phyloP scores from a whole-genome alignment of 92 coral and sea anemone species.

The Micromussa lordhowensis region DNA sequence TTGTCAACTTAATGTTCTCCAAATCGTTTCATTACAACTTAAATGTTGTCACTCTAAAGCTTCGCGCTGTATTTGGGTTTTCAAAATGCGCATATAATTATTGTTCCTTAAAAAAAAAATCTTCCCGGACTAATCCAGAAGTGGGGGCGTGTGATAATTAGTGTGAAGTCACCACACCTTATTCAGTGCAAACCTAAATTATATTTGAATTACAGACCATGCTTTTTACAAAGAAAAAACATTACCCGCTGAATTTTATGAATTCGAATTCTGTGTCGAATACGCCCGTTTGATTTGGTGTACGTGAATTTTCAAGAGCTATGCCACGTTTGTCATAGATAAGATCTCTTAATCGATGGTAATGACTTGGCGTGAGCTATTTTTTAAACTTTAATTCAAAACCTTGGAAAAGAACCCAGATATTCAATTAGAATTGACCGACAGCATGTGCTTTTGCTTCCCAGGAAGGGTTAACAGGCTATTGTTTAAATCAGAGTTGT shows the following conservation, averaged over 20 bases:
- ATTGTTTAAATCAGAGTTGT: slow-evolving; percentile 2
- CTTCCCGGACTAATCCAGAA: not conserved
- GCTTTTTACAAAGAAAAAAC: not conserved
- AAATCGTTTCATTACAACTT: not conserved
- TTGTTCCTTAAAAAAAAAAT: not conserved
- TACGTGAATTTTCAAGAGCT: not conserved
- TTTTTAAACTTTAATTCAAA: not conserved
- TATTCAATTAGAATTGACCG: not conserved
- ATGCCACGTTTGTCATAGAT: slow-evolving; percentile 10
- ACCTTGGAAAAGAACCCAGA: not conserved
- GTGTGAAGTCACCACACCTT: slow-evolving; percentile 54
- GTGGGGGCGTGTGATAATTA: slow-evolving; percentile 24
- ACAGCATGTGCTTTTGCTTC: slow-evolving; percentile 25
- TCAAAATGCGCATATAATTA: slow-evolving; percentile 45
- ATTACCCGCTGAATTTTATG: not conserved
- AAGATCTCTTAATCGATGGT: slow-evolving; percentile 28
- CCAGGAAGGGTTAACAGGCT: not conserved
- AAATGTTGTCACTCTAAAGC: not conserved
- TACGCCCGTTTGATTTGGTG: not conserved
- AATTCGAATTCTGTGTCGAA: not conserved
- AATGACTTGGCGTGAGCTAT: not conserved
- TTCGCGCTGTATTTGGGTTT: slow-evolving; percentile 5
- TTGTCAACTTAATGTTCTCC: not conserved
- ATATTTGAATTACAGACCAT: not conserved
- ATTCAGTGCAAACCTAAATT: not conserved